A percentile compares a stretch with the other conserved stretches of the same genome.
These are phyloP conservation scores for Lemur catta DNA, from an alignment of 2,797 vertebrate species.

Conservation along the genomic window DNA sequence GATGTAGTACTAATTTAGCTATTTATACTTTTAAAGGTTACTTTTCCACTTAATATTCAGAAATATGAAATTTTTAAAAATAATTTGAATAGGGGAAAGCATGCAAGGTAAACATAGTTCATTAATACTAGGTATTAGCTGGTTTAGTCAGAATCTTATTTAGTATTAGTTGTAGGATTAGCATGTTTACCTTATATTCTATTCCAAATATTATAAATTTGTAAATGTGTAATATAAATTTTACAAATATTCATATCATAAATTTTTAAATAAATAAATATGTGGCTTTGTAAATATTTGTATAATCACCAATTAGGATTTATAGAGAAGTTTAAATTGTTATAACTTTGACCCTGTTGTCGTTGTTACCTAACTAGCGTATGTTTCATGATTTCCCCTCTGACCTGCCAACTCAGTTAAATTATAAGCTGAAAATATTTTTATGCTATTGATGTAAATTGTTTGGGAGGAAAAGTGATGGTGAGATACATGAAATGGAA, in stretches of 20 bases:
- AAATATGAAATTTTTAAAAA: not conserved
- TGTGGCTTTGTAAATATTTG: conserved; percentile 32
- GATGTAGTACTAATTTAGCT: not conserved
- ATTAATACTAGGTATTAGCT: not conserved
- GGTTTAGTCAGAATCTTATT: not conserved
- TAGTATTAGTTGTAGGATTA: not conserved
- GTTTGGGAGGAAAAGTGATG: conserved; percentile 38
- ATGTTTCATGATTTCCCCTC: conserved; percentile 34
- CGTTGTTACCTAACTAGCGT: conserved; percentile 17
- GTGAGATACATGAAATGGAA: conserved; percentile 61
- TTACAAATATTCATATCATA: not conserved
- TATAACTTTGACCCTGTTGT: conserved; percentile 18
- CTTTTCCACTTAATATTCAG: not conserved
- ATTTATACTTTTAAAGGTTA: not conserved
- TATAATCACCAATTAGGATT: not conserved
- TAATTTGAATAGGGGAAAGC: not conserved
- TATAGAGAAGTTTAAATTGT: conserved; percentile 26
- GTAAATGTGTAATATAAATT: not conserved
- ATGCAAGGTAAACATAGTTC: not conserved
- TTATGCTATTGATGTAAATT: conserved; percentile 58
- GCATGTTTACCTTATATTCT: not conserved
- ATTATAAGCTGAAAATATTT: conserved; percentile 43
- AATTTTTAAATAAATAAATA: not conserved
- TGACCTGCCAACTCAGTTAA: conserved; percentile 53
- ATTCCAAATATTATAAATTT: not conserved